These are phyloP conservation scores for Ciconia nigra DNA, from an alignment of 2,797 vertebrate genomes.

Conservation along the genomic window DNA sequence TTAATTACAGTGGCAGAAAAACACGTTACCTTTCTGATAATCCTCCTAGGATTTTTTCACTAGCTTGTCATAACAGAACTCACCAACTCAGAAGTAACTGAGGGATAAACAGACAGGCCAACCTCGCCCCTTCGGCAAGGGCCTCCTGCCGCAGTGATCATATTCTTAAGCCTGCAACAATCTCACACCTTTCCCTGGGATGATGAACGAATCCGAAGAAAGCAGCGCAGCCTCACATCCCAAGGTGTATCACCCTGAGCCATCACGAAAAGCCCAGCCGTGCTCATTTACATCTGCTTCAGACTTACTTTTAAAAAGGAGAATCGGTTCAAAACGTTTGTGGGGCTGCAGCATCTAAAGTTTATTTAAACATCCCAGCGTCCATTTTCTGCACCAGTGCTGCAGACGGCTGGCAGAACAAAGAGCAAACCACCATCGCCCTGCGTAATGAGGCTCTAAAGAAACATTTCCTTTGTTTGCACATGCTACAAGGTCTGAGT, in stretches of 20 bases:
- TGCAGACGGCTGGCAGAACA: conserved; percentile 24
- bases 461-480: conserved; percentile 39
- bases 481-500: not conserved
- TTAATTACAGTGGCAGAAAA: conserved; percentile 10
- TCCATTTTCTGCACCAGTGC: not conserved
- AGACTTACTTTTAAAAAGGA: not conserved
- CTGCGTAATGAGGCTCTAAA: not conserved
- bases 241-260: not conserved
- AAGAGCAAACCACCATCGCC: not conserved
- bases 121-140: not conserved
- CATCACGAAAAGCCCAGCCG: not conserved
- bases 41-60: not conserved
- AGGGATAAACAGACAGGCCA: not conserved
- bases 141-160: not conserved
- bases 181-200: not conserved
- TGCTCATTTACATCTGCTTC: not conserved
- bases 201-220: not conserved
- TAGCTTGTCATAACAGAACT: not conserved
- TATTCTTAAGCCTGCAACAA: not conserved
- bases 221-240: not conserved
- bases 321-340: not conserved
- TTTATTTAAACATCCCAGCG: not conserved
- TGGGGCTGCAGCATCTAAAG: not conserved
- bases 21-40: not conserved
- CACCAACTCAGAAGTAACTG: not conserved